phyloP scores from a whole-genome alignment of 2,888 invertebrate genomes.

The Drosophila melanosoma region DNA sequence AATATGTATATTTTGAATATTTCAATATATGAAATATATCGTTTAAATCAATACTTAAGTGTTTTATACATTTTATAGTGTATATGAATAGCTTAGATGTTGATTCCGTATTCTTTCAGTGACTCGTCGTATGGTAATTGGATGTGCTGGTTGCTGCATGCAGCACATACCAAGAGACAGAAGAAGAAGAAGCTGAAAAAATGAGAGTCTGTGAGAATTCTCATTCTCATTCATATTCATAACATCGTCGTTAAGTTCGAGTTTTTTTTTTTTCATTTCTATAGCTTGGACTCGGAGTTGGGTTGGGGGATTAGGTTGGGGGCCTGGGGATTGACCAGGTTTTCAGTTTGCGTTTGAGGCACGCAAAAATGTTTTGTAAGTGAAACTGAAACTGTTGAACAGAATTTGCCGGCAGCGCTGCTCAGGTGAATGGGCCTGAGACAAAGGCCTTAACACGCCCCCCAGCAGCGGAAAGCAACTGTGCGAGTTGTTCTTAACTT shows the following conservation, averaged over 20 bases:
- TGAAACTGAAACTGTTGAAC: constrained; percentile 68
- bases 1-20: too few relatives aligned
- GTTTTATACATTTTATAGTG: constrained; percentile 8
- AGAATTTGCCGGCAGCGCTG: constrained; percentile 30
- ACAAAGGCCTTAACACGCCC: constrained; percentile 64
- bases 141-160: constrained; percentile 27
- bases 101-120: constrained; percentile 24
- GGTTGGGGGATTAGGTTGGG: constrained; percentile 4
- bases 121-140: constrained; percentile 51
- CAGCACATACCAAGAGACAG: constrained; percentile 17
- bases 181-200: constrained; percentile 4
- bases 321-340: neutral
- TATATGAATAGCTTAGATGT: constrained; percentile 23
- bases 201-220: constrained; percentile 6
- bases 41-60: neutral
- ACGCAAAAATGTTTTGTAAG: constrained; percentile 52
- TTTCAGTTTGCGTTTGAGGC: neutral
- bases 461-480: constrained; percentile 20
- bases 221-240: constrained; percentile 74
- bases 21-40: neutral
- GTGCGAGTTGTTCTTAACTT: constrained; percentile 17
- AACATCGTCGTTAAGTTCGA: constrained; percentile 69
- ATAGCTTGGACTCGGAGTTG: constrained; percentile 28
- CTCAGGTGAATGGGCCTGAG: constrained; percentile 54
- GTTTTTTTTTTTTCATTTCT: constrained; percentile 36